phyloP scores from a whole-genome alignment of 1,140 invertebrate genomes.

The Aphelenchoides avenae region DNA sequence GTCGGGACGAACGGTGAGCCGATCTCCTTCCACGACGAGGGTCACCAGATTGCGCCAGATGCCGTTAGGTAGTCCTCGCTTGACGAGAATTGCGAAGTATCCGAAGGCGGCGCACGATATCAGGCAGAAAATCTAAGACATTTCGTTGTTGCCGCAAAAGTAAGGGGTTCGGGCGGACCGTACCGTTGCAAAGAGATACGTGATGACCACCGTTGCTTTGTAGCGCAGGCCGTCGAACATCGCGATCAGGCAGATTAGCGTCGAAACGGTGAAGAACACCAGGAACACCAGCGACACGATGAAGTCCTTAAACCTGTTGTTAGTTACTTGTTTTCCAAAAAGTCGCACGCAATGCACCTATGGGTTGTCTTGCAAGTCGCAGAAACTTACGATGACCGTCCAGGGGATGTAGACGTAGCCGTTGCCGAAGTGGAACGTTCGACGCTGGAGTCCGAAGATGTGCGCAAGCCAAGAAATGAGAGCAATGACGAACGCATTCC shows the following conservation, averaged over 20 bases:
- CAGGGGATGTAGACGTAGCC: slow-evolving; percentile 24
- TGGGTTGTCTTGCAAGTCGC: background rate
- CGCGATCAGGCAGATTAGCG: slow-evolving; percentile 25
- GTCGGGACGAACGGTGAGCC: too few relatives aligned
- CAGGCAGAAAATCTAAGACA: slow-evolving; percentile 20
- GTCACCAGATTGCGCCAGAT: slow-evolving; percentile 32
- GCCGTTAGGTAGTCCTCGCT: slow-evolving; percentile 22
- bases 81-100: slow-evolving; percentile 31
- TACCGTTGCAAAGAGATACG: slow-evolving; percentile 33
- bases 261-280: slow-evolving; percentile 14
- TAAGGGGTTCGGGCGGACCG: background rate
- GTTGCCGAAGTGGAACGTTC: slow-evolving; percentile 14
- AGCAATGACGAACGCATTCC: slow-evolving; percentile 5
- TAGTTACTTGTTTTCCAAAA: too few relatives aligned
- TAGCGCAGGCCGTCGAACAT: slow-evolving; percentile 13
- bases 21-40: slow-evolving; percentile 27
- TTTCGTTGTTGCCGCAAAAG: background rate
- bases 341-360: too few relatives aligned
- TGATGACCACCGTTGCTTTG: slow-evolving; percentile 8
- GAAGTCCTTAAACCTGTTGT: slow-evolving; percentile 31
- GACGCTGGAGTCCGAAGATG: slow-evolving; percentile 18
- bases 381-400: slow-evolving; percentile 27
- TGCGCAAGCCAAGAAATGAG: slow-evolving; percentile 25
- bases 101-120: slow-evolving; percentile 13
- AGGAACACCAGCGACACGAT: slow-evolving; percentile 7